Evolutionary conservation across 2,888 invertebrate species (phyloP).

Genomic region (Watsonalla cultraria): DNA sequence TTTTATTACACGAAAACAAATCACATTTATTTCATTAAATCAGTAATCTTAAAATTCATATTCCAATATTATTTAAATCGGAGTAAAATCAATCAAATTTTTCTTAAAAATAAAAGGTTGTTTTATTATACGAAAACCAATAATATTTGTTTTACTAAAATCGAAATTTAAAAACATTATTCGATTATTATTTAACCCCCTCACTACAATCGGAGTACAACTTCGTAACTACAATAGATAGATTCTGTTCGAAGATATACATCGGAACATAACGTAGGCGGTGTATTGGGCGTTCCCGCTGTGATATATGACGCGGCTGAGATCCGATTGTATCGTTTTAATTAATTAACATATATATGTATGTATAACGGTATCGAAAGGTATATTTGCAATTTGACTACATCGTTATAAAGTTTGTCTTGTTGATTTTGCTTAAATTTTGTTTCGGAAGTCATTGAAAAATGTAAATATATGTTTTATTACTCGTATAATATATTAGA

Average conservation of each 20-base stretch:
- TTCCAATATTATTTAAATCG: no score
- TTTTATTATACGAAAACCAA: no score
- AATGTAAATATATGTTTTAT: no score
- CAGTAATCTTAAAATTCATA: no score
- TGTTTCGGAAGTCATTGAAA: no score
- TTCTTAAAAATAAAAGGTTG: no score
- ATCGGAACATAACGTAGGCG: constrained; percentile 59
- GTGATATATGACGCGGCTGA: constrained; percentile 35
- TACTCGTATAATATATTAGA: no score
- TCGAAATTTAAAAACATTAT: no score
- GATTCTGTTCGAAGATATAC: constrained; percentile 49
- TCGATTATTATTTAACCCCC: constrained; percentile 20
- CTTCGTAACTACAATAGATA: constrained; percentile 27
- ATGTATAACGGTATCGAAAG: constrained; percentile 19
- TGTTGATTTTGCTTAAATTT: neutral
- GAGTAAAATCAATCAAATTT: no score
- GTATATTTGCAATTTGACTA: constrained; percentile 25
- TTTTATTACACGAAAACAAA: no score
- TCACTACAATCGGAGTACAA: constrained; percentile 19
- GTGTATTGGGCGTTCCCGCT: constrained; percentile 46
- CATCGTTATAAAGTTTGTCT: neutral
- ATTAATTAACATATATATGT: constrained; percentile 45
- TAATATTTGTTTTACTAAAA: no score
- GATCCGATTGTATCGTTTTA: constrained; percentile 33
- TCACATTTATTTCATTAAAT: no score